Evolutionary conservation across 2,888 invertebrate species (phyloP), one percentile per base, ranked within the genome.

Genomic region (Slavum lentiscoides): DNA sequence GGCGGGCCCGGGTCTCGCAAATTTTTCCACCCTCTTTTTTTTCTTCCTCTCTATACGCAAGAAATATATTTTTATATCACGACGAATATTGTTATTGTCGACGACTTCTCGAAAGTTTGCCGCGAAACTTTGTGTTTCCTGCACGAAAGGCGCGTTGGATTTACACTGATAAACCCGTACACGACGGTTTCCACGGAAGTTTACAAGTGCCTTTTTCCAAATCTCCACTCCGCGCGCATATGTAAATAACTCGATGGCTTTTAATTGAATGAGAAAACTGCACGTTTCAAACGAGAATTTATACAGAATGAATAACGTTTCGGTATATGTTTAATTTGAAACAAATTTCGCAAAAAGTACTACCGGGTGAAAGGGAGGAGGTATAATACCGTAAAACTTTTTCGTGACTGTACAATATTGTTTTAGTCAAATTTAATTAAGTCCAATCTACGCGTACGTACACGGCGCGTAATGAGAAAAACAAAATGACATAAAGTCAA

Each of bases 31-130:
- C n/a, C 15, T 76, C 69, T 64, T 15, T 53, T 49, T 74, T 49
- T 61, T 61, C 49, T 74, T 55, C 23, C 19, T n/a, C n/a, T n/a
- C n/a, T n/a, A n/a, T n/a, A 8, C 11, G 5, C 59, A n/a, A 76
- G 19, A 76, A 68, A 77, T 61, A 30, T 61, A 53, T 69, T 61
- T 69, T 77, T 69, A 53, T 62, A 61, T 53, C 30, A 23, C 15
- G 59, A 77, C 2, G 30, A 30, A 30, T 30, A 77, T 69, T 77
- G 68, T 77, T 77, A 69, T 69, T 62, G 59, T 61, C n/a, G 21
- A 69, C 61, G 69, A 80, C 55, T 80, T 62, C 70, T 70, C 30
- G 11, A 69, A 62, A 69, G 76, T 76, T 76, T 69, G 61, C 37
- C 37, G 37, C 49, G 49, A 58, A 69, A 69, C 61, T 76, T 69